These are phyloP conservation scores for Brachyptera risi DNA, from an alignment of 2,888 invertebrate genomes.

Conservation along the genomic window DNA sequence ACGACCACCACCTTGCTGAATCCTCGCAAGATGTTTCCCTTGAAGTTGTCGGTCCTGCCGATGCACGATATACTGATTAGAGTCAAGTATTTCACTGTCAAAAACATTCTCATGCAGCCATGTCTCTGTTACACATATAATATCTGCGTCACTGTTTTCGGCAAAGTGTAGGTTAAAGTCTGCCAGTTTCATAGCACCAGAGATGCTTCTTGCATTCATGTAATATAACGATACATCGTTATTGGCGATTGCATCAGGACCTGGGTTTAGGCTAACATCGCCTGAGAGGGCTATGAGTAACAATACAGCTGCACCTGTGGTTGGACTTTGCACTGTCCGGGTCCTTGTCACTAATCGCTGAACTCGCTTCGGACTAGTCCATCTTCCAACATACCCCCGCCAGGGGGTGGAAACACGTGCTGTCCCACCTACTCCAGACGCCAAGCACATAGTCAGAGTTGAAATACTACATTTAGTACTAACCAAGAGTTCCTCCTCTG, in stretches of 20 bases:
- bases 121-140: constrained; percentile 3
- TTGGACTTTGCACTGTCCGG: too few relatives aligned
- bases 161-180: constrained; percentile 6
- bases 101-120: constrained; percentile 7
- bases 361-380: too few relatives aligned
- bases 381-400: too few relatives aligned
- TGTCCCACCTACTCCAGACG: too few relatives aligned
- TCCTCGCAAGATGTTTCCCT: background rate
- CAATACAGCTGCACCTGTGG: too few relatives aligned
- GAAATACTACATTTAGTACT: too few relatives aligned
- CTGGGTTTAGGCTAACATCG: too few relatives aligned
- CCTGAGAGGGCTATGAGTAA: too few relatives aligned
- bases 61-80: background rate
- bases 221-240: background rate
- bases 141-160: constrained; percentile 10
- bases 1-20: constrained; percentile 7
- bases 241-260: background rate
- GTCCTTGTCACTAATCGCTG: too few relatives aligned
- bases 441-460: too few relatives aligned
- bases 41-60: background rate
- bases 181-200: background rate
- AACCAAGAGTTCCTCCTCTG: too few relatives aligned
- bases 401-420: too few relatives aligned
- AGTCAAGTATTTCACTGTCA: constrained; percentile 1
- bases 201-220: constrained; percentile 10